These are phyloP conservation scores for Hafferia zeledoni DNA, from an alignment of 2,797 vertebrate genomes.

Conservation along the genomic window DNA sequence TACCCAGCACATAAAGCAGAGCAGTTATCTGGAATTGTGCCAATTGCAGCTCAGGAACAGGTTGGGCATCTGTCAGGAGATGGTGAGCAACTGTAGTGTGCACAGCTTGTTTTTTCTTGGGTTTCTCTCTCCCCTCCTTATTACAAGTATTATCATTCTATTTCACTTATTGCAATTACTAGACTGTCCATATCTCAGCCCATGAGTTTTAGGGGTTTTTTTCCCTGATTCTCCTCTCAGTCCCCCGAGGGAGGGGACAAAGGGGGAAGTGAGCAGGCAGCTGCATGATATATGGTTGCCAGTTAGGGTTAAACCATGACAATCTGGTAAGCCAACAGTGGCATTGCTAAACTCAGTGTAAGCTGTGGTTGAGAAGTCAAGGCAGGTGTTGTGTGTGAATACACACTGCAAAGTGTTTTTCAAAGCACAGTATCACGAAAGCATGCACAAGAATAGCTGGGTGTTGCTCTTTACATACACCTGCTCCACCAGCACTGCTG, in stretches of 20 bases:
- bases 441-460: neutral
- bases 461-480: neutral
- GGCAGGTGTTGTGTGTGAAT: fast-evolving
- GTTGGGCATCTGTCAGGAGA: neutral
- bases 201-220: neutral
- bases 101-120: neutral
- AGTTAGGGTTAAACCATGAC: neutral
- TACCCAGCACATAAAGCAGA: neutral
- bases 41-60: fast-evolving
- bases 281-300: neutral
- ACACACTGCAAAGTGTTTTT: neutral
- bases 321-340: neutral
- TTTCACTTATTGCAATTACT: neutral
- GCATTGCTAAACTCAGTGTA: neutral
- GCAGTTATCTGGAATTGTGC: neutral
- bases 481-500: neutral
- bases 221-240: neutral
- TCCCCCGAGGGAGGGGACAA: neutral
- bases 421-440: neutral
- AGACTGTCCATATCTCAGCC: neutral
- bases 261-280: neutral
- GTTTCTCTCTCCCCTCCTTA: neutral
- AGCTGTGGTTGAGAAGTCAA: neutral
- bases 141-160: neutral
- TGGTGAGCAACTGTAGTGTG: neutral